Base-by-base conservation (phyloP, 64 coral and sea anemone genomes). In the Astreopora myriophthalma region DNA sequence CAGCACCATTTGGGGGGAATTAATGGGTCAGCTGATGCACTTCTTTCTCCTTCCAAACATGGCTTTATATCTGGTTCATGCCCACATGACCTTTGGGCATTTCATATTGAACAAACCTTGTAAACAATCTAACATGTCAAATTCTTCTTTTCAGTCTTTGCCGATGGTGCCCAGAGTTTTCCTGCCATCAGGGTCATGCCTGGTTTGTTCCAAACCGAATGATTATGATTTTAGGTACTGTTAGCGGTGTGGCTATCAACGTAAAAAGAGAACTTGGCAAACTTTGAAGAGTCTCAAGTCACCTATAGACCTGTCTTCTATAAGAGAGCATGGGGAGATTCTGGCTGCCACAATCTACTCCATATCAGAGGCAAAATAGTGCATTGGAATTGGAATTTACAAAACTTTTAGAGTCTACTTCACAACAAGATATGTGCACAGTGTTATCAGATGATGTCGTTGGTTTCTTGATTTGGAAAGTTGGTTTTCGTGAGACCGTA, bases 1-100 rank as follows among this genome's bases (percentile, higher is more conserved):
- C 58, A 93, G 17, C 6, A 12, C 1, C 32, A 52, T 8, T 87
- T 86, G 79, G 91, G 86, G 40, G 87, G 79, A 17, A n/a, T 6
- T 14, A n/a, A 35, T 2, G 28, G 51, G 28, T 30, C 44, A 25
- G 11, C 1, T 30, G 24, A 82, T 10, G 27, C 52, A 10, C 46
- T 82, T 51, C 28, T 82, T 3, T 82, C 61, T 82, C 51, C 27
- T 20, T 31, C 48, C 26, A 82, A 82, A 23, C 78, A 61, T 10
- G 51, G 78, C 55, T 82, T 60, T 33, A 27, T 32, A 60, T 49
- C 78, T 24, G 44, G 49, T 23, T 23, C 19, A 33, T 30, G 52
- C 3, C 48, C 25, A 3, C 19, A 27, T 60, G 78, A 61, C 19
- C 24, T 82, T 1, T 82, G 48, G 78, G 26, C 46, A 8, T 46